phyloP scores from a whole-genome alignment of 1,140 invertebrate genomes.

The Pseudomyrmex concolor region DNA sequence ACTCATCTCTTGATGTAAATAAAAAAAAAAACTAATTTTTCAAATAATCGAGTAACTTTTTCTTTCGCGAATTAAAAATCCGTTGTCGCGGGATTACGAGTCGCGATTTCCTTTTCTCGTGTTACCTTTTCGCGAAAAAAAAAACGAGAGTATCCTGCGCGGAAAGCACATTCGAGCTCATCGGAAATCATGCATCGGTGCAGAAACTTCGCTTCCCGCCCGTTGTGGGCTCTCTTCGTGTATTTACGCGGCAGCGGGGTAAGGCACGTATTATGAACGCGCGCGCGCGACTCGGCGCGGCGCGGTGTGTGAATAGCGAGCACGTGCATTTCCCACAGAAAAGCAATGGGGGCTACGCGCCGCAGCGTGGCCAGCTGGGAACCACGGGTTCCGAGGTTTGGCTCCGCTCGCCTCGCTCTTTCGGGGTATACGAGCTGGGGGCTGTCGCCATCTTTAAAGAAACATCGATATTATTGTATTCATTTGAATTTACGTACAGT shows the following conservation, averaged over 20 bases:
- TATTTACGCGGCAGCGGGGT: conserved; percentile 68
- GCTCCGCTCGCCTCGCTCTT: conserved; percentile 54
- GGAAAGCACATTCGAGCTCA: conserved; percentile 13
- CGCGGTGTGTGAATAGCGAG: conserved; percentile 82
- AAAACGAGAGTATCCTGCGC: neutral
- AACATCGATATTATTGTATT: conserved; percentile 20
- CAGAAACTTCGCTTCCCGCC: conserved; percentile 41
- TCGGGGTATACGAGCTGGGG: conserved; percentile 38
- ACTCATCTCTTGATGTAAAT: no score
- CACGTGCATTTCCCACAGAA: conserved; percentile 84
- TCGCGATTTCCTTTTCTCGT: neutral
- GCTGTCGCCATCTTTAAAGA: conserved; percentile 4
- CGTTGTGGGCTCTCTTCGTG: conserved; percentile 53
- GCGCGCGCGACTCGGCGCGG: conserved; percentile 36
- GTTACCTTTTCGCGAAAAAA: no score
- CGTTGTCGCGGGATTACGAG: no score
- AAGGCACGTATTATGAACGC: conserved; percentile 68
- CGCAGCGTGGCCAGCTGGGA: conserved; percentile 73
- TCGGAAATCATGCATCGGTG: conserved; percentile 44
- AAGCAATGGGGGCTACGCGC: conserved; percentile 75
- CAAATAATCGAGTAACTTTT: neutral
- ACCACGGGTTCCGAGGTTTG: conserved; percentile 63
- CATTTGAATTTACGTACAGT: neutral
- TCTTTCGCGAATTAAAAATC: neutral
- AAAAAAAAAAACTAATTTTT: neutral